Evolutionary conservation across 2,888 invertebrate genomes (phyloP), one percentile per base, ranked within the genome.

Genomic region (Mythimna vitellina): DNA sequence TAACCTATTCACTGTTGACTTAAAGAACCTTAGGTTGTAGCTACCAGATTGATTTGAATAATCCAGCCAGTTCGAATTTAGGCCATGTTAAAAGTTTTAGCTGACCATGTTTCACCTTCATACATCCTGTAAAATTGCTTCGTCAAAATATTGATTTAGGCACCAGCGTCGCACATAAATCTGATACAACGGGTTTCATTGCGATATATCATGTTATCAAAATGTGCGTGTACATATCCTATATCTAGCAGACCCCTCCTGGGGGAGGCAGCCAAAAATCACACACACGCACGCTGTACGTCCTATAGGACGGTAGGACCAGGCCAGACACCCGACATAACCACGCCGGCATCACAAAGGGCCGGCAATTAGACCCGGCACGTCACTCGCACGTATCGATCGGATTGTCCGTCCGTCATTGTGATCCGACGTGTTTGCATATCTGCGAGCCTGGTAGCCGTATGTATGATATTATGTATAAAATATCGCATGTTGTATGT

Each of bases 331-430:
- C 51, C 63, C 80, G 62, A 82, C 77, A 86, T 85, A 79, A 80
- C 84, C 73, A 67, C 61, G 69, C 29, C 64, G 69, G 58, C 38
- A 65, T 68, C 70, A 85, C 81, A 86, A 79, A 84, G 76, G 78
- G 80, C 64, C 65, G 64, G 80, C 87, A 88, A 88, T 89, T 89
- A 88, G 87, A 76, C 65, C 73, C 78, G 76, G 81, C 81, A 79
- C 84, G 81, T 82, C 81, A 84, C 65, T 84, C 76, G 81, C 86
- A 92, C 72, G 79, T 88, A 92, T 92, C 89, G 92, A 91, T 90
- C 89, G 82, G 80, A 82, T 87, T 86, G 90, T 89, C 86, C 80
- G 85, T 87, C 84, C 80, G 84, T 87, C 86, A 81, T 80, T 83
- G 80, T 81, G 84, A 71, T 76, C 56, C 82, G 80, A 81, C 69